phyloP scores from a whole-genome alignment of 2,888 invertebrate species.

The Phyto melanocephala region DNA sequence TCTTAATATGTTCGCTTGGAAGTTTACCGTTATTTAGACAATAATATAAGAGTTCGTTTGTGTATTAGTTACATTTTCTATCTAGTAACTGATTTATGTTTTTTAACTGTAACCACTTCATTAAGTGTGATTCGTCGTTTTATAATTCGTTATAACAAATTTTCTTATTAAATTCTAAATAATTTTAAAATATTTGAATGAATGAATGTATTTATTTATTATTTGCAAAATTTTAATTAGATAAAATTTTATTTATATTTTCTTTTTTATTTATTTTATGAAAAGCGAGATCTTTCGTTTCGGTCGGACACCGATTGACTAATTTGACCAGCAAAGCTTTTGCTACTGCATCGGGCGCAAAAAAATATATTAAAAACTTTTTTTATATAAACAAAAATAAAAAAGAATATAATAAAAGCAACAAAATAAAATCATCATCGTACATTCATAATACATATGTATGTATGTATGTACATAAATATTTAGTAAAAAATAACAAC shows the following conservation, averaged over 20 bases:
- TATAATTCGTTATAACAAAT: slow-evolving; percentile 41
- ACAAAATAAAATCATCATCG: slow-evolving; percentile 11
- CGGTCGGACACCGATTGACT: slow-evolving; percentile 80
- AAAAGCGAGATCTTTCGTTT: slow-evolving; percentile 78
- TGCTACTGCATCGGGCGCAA: slow-evolving; percentile 50
- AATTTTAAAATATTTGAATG: slow-evolving; percentile 25
- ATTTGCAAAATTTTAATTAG: slow-evolving; percentile 47
- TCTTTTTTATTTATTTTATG: slow-evolving; percentile 47
- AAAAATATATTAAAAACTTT: background rate
- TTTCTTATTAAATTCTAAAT: slow-evolving; percentile 50
- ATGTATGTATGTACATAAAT: no score
- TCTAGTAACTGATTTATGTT: no score
- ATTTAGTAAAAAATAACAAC: slow-evolving; percentile 25
- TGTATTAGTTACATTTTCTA: background rate
- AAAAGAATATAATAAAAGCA: slow-evolving; percentile 13
- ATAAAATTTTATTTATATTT: slow-evolving; percentile 20
- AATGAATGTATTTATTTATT: slow-evolving; percentile 32
- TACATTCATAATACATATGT: no score
- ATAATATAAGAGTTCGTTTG: slow-evolving; percentile 6
- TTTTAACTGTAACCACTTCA: background rate
- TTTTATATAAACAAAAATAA: slow-evolving; percentile 20
- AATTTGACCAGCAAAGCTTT: slow-evolving; percentile 71
- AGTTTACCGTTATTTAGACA: slow-evolving; percentile 33
- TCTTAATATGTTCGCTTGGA: slow-evolving; percentile 7
- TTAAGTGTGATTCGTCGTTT: slow-evolving; percentile 28